Conservation (phyloP, 2,797 vertebrate genomes). For the Leuciscus waleckii region DNA sequence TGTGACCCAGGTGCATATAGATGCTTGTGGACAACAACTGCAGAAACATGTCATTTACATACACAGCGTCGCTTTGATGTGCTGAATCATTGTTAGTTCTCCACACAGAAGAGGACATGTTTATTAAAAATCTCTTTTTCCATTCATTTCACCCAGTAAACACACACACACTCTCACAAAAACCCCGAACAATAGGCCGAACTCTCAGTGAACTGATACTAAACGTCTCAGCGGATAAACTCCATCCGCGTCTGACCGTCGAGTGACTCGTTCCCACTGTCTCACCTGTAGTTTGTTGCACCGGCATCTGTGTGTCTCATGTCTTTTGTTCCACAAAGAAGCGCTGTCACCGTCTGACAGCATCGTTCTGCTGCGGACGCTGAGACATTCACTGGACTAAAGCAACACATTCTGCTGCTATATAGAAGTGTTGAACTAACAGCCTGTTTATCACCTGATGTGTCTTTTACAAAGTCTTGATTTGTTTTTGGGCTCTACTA, state of each 20-base stretch:
- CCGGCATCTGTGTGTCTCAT: neutral
- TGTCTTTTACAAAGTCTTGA: neutral
- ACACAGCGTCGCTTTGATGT: neutral
- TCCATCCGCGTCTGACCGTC: neutral
- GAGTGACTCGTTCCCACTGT: neutral
- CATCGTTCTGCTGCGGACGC: neutral
- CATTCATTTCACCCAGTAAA: conserved; percentile 4
- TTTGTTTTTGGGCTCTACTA: neutral
- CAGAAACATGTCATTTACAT: neutral
- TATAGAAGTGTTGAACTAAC: neutral
- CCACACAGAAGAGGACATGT: neutral
- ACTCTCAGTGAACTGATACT: conserved; percentile 3
- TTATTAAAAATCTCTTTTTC: conserved; percentile 7
- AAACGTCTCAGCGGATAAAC: conserved; percentile 2
- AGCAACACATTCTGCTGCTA: neutral
- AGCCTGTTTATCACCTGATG: neutral
- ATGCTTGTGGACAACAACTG: conserved; percentile 22
- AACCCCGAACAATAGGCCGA: neutral
- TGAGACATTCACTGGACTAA: neutral
- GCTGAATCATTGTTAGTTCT: conserved; percentile 13
- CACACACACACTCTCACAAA: neutral
- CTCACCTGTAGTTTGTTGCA: neutral
- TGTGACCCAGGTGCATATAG: conserved; percentile 28
- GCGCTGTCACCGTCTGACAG: neutral
- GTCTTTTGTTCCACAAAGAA: neutral